Evolutionary conservation across 2,113 vertebrate species (phyloP).

Genomic region (Phrynosoma platyrhinos): DNA sequence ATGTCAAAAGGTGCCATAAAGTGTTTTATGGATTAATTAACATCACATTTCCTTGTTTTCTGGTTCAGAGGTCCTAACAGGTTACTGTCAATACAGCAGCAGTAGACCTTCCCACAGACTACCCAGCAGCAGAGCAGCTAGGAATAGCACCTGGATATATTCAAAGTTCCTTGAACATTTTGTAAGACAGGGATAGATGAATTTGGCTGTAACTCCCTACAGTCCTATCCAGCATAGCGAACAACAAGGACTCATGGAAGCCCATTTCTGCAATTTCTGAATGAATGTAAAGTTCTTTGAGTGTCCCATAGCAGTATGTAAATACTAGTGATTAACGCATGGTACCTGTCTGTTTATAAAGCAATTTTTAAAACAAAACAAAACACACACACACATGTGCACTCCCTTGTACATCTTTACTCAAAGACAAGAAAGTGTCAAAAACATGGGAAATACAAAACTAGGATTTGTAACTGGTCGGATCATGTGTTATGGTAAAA

Average conservation of each 20-base stretch:
- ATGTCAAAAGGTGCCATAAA: not conserved
- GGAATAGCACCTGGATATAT: not conserved
- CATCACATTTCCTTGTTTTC: not conserved
- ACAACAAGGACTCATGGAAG: too few relatives aligned
- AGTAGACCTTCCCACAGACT: not conserved
- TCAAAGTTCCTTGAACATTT: not conserved
- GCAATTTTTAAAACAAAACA: not conserved
- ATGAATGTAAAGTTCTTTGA: not conserved
- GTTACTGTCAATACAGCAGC: not conserved
- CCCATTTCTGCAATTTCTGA: not conserved
- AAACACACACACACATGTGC: not conserved
- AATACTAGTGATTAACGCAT: too few relatives aligned
- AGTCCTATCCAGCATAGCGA: too few relatives aligned
- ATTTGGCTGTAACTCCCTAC: too few relatives aligned
- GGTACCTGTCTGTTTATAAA: not conserved
- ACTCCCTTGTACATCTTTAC: constrained; percentile 22
- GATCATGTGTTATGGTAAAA: constrained; percentile 70
- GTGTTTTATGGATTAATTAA: not conserved
- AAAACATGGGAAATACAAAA: constrained; percentile 57
- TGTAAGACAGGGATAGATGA: not conserved
- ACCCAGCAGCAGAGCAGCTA: not conserved
- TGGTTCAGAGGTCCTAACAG: not conserved
- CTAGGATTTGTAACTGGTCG: constrained; percentile 59
- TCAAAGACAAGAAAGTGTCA: constrained; percentile 62
- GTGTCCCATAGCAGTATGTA: not conserved